A percentile compares a stretch with the other conserved stretches of the same genome.
Conservation (phyloP, 1,140 invertebrate genomes). For the Brachystomella parvula region DNA sequence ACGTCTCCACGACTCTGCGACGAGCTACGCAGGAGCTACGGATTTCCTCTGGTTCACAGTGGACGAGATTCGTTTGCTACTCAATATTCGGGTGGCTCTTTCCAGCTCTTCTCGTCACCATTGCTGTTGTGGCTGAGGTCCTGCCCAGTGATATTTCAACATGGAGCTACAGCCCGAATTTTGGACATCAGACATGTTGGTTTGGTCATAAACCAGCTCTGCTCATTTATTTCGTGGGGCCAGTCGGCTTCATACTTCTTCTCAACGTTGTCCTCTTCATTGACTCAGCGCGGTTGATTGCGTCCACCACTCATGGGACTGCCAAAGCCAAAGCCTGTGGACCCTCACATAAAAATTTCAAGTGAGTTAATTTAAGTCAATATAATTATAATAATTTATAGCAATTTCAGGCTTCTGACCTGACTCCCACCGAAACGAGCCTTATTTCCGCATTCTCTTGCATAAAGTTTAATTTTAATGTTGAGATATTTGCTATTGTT, state of each 20-base stretch:
- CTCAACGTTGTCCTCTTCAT: constrained; percentile 50
- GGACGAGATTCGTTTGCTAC: constrained; percentile 47
- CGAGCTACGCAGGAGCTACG: constrained; percentile 47
- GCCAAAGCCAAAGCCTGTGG: constrained; percentile 41
- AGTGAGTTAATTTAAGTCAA: constrained; percentile 28
- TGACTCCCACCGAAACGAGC: background rate
- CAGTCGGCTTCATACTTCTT: constrained; percentile 46
- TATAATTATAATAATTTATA: background rate
- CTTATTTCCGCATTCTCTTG: background rate
- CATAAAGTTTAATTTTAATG: background rate
- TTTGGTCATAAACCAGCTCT: constrained; percentile 48
- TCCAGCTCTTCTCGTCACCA: constrained; percentile 46
- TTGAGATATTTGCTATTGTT: background rate
- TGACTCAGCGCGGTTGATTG: constrained; percentile 49
- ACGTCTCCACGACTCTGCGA: constrained; percentile 50
- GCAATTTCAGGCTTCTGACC: background rate
- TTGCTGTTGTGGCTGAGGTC: constrained; percentile 47
- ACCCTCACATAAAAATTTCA: constrained; percentile 40
- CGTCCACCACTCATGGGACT: constrained; percentile 44
- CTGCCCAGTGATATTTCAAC: constrained; percentile 41
- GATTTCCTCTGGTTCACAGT: constrained; percentile 41
- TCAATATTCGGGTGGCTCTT: constrained; percentile 50
- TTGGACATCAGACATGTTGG: constrained; percentile 50
- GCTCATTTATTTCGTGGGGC: constrained; percentile 50
- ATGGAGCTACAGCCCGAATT: constrained; percentile 44